These are phyloP conservation scores for Drosophila truncata DNA, from an alignment of 1,140 invertebrate genomes.

Conservation along the genomic window DNA sequence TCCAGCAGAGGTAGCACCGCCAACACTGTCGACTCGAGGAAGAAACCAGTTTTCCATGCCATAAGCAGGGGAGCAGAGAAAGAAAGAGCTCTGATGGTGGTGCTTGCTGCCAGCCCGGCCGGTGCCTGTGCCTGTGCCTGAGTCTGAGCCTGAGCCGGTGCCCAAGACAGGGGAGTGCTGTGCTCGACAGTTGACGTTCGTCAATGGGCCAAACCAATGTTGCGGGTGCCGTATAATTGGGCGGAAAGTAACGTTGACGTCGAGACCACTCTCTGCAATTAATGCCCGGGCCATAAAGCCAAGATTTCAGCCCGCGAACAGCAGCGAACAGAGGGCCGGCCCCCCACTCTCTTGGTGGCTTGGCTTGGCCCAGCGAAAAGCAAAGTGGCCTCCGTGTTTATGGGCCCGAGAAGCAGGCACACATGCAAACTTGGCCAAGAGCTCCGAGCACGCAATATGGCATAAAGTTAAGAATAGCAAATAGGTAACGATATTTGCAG, in stretches of 20 bases:
- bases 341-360: too few relatives aligned
- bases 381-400: slow-evolving; percentile 50
- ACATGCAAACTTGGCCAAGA: slow-evolving; percentile 26
- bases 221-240: slow-evolving; percentile 60
- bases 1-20: neutral
- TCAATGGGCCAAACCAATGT: slow-evolving; percentile 25
- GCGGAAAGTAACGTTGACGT: slow-evolving; percentile 58
- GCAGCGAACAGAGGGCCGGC: neutral
- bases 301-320: slow-evolving; percentile 14
- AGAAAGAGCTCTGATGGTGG: slow-evolving; percentile 8
- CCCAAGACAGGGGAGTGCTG: slow-evolving; percentile 3
- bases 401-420: slow-evolving; percentile 10
- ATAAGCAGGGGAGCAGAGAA: slow-evolving; percentile 3
- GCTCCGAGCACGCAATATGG: slow-evolving; percentile 59
- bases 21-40: neutral
- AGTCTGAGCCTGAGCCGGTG: too few relatives aligned
- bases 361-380: slow-evolving; percentile 12
- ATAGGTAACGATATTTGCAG: slow-evolving; percentile 48
- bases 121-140: too few relatives aligned
- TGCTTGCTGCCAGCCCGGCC: slow-evolving; percentile 1
- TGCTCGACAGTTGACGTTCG: slow-evolving; percentile 14
- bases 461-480: slow-evolving; percentile 67
- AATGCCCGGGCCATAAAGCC: slow-evolving; percentile 23
- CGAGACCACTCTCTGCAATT: slow-evolving; percentile 47
- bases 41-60: slow-evolving; percentile 18